Percentiles rank a stretch among this genome's conserved stretches.
Conservation (phyloP, 2,797 vertebrate species). For the Aselliscus stoliczkanus region DNA sequence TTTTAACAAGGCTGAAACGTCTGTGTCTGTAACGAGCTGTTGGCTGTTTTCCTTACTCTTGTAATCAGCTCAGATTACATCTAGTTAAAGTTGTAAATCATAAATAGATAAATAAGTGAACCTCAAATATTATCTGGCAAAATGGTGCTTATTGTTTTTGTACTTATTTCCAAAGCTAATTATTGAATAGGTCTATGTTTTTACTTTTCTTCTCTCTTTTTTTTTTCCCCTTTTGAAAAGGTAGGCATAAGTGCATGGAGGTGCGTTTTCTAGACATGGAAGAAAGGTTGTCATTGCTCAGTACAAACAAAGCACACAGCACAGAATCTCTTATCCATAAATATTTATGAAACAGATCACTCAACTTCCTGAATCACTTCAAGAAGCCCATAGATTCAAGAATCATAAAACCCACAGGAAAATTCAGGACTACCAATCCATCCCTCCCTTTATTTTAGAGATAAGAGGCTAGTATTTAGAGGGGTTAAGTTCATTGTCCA, state of each 20-base stretch:
- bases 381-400: not conserved
- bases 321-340: not conserved
- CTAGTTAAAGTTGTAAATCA: not conserved
- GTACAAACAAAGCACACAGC: not conserved
- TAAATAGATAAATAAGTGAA: not conserved
- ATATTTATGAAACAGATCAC: not conserved
- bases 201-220: not conserved
- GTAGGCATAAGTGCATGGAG: not conserved
- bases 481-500: not conserved
- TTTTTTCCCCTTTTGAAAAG: not conserved
- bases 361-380: not conserved
- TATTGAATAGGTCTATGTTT: not conserved
- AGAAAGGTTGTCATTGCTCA: not conserved
- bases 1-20: not conserved
- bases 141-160: not conserved
- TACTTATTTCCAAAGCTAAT: not conserved
- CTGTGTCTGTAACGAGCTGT: not conserved
- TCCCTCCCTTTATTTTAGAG: not conserved
- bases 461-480: rapidly evolving
- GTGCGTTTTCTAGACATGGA: not conserved
- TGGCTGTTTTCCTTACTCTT: not conserved
- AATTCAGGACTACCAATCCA: not conserved
- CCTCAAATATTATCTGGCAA: not conserved
- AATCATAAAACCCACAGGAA: not conserved
- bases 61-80: not conserved